phyloP scores from a whole-genome alignment of 2,888 invertebrate genomes.

The Malthinus flaveolus region DNA sequence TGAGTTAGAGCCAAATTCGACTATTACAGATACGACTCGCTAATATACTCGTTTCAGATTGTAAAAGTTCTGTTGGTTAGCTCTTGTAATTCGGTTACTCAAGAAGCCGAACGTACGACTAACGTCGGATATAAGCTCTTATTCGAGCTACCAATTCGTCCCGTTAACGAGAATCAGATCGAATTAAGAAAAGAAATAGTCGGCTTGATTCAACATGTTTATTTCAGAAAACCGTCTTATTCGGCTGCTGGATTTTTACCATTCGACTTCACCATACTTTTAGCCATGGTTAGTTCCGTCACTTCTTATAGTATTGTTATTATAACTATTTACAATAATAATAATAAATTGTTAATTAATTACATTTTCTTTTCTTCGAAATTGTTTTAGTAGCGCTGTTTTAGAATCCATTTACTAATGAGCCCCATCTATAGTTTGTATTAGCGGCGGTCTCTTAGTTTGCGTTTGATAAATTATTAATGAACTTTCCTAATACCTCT shows the following conservation, averaged over 20 bases:
- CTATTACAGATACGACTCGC: too few relatives aligned
- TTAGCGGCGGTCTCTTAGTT: too few relatives aligned
- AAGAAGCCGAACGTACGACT: constrained; percentile 31
- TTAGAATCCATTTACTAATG: too few relatives aligned
- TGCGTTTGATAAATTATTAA: too few relatives aligned
- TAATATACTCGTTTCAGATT: constrained; percentile 32
- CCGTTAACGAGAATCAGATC: constrained; percentile 4
- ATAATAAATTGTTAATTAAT: neutral
- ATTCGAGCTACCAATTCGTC: constrained; percentile 27
- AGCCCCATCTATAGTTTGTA: too few relatives aligned
- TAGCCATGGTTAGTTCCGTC: constrained; percentile 23
- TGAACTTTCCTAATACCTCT: too few relatives aligned
- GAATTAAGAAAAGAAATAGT: constrained; percentile 12
- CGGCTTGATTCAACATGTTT: constrained; percentile 23
- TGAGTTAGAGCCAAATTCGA: too few relatives aligned
- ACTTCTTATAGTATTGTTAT: constrained; percentile 25
- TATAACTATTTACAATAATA: constrained; percentile 3
- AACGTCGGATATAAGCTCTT: constrained; percentile 31
- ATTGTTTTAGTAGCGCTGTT: too few relatives aligned
- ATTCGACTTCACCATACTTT: constrained; percentile 22
- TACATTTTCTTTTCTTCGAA: too few relatives aligned
- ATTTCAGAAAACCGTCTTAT: constrained; percentile 17
- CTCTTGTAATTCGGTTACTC: constrained; percentile 29
- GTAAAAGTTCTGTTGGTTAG: constrained; percentile 28
- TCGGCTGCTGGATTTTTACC: constrained; percentile 28